Conservation (phyloP, 37 sponge, comb jelly and placozoan genomes). For the Bolinopsis microptera region DNA sequence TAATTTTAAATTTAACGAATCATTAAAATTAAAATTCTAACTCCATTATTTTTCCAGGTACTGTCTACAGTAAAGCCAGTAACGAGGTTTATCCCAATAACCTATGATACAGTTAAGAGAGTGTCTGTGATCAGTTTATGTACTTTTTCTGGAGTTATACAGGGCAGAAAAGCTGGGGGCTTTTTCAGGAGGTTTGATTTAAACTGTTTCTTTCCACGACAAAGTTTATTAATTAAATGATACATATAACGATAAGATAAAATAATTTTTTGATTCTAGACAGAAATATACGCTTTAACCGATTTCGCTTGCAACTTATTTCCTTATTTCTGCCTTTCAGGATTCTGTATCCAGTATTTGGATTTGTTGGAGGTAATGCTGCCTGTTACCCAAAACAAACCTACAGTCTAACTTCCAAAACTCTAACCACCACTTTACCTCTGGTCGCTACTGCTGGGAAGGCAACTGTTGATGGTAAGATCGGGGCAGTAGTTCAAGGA, state of each 20-base stretch:
- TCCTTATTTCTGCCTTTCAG: no score
- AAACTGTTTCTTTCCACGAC: background rate
- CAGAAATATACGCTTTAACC: no score
- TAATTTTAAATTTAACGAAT: no score
- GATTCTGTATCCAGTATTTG: slow-evolving; percentile 19
- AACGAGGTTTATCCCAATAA: slow-evolving; percentile 17
- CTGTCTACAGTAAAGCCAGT: slow-evolving; percentile 11
- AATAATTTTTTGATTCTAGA: no score
- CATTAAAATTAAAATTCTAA: no score
- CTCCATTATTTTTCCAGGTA: slow-evolving; percentile 12
- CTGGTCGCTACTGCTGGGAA: slow-evolving; percentile 15
- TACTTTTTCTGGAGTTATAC: slow-evolving; percentile 44
- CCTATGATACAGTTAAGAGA: slow-evolving; percentile 60
- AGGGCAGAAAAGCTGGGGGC: slow-evolving; percentile 44
- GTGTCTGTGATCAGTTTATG: slow-evolving; percentile 15
- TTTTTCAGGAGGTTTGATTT: slow-evolving; percentile 8
- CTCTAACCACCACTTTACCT: background rate
- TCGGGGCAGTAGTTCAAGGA: no score
- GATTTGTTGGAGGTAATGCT: background rate
- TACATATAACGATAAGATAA: no score
- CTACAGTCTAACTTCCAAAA: background rate
- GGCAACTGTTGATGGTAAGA: slow-evolving; percentile 31
- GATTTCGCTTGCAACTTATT: no score
- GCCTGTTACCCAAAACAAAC: slow-evolving; percentile 53
- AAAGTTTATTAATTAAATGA: no score